These are phyloP conservation scores for Trachelus troglodyta DNA, from an alignment of 2,888 invertebrate species.

Conservation along the genomic window DNA sequence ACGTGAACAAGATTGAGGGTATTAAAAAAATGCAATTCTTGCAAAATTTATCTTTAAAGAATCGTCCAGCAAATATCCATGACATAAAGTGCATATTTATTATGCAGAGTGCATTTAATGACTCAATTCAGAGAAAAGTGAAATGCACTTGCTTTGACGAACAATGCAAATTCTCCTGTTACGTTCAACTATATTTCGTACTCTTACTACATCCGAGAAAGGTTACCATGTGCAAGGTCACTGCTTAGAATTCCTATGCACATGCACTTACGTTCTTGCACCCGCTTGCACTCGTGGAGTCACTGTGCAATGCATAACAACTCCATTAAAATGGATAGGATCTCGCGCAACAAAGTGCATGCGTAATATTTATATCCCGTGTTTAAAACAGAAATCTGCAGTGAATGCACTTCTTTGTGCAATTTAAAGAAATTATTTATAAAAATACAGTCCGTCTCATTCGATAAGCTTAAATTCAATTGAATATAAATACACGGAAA, in stretches of 20 bases:
- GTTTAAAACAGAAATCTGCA: background rate
- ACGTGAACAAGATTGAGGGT: background rate
- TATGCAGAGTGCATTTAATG: background rate
- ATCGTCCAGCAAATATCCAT: background rate
- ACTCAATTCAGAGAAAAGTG: background rate
- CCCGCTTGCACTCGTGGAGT: background rate
- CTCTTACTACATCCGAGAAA: background rate
- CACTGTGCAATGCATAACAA: background rate
- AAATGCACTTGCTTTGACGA: background rate
- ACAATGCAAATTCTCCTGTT: background rate
- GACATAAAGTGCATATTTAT: background rate
- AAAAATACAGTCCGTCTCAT: background rate
- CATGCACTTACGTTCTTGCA: background rate
- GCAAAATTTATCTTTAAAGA: background rate
- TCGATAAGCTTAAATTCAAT: background rate
- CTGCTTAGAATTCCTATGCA: background rate
- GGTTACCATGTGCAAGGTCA: background rate
- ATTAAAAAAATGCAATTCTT: background rate
- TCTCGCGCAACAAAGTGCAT: background rate
- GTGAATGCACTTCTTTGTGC: background rate
- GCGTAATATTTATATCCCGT: background rate
- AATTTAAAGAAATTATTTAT: background rate
- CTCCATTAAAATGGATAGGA: background rate
- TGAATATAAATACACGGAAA: background rate
- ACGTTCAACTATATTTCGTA: background rate